These are phyloP conservation scores for Fistularia tabacaria DNA, from an alignment of 2,797 vertebrate species.

Conservation along the genomic window DNA sequence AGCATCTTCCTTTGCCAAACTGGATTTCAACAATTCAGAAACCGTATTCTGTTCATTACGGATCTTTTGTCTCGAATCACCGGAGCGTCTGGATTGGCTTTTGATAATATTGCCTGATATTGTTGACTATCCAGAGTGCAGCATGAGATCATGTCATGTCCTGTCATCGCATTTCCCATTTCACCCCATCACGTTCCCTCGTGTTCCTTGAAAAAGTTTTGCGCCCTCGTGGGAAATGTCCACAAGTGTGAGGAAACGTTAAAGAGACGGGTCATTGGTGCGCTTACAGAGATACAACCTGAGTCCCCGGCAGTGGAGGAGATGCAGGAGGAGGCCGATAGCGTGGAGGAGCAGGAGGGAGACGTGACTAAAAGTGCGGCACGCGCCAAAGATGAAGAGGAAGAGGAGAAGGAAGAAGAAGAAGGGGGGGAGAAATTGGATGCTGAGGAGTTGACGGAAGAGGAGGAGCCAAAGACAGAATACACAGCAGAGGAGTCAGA, in stretches of 20 bases:
- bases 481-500: neutral
- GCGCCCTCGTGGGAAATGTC: no score
- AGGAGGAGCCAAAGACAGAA: neutral
- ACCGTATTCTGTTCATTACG: no score
- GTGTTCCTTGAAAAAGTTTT: constrained; percentile 14
- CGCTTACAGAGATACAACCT: constrained; percentile 68
- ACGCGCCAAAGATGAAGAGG: constrained; percentile 13
- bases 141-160: constrained; percentile 3
- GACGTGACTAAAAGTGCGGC: constrained; percentile 10
- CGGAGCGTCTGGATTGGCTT: no score
- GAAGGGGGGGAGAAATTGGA: constrained; percentile 9
- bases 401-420: constrained; percentile 5
- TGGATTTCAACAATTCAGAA: no score
- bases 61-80: no score
- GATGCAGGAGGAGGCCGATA: constrained; percentile 3
- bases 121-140: neutral
- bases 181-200: constrained; percentile 16
- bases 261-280: constrained; percentile 50
- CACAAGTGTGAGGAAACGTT: constrained; percentile 22
- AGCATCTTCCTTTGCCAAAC: no score
- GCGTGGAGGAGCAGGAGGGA: constrained; percentile 19
- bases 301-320: constrained; percentile 11
- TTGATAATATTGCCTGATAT: neutral
- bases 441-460: neutral
- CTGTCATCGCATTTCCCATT: constrained; percentile 26